Percentiles rank a stretch among this genome's conserved stretches.
These are phyloP conservation scores for Lepus townsendii DNA, from an alignment of 2,797 vertebrate species.

Conservation along the genomic window DNA sequence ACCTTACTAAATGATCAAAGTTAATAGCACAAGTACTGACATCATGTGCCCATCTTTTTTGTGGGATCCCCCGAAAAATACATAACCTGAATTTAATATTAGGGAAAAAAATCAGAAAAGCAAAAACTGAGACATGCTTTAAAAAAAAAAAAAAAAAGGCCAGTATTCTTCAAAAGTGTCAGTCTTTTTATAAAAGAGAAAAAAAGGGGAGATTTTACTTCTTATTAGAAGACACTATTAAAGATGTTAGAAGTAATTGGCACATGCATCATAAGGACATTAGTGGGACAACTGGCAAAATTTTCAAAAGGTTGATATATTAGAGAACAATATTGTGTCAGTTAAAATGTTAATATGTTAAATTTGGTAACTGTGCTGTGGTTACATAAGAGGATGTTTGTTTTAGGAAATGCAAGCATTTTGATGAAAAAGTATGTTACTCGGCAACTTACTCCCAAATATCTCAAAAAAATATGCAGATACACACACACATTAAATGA, in stretches of 20 bases:
- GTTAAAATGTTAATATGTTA: neutral
- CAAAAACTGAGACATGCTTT: neutral
- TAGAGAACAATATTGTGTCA: neutral
- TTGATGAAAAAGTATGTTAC: constrained; percentile 20
- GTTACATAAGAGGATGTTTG: constrained; percentile 8
- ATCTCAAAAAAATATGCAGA: constrained; percentile 35
- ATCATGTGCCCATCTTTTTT: neutral
- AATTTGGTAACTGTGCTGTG: neutral
- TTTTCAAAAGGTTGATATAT: neutral
- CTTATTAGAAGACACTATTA: neutral
- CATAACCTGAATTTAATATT: constrained; percentile 20
- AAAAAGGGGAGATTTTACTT: neutral
- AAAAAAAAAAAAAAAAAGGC: neutral
- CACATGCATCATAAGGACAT: neutral
- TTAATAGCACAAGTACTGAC: neutral
- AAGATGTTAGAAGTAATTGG: neutral
- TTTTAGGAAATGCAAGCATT: constrained; percentile 44
- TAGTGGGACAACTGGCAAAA: neutral
- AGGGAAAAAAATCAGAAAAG: constrained; percentile 42
- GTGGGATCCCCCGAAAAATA: constrained; percentile 24
- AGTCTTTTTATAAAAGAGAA: neutral
- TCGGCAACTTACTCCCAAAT: constrained; percentile 39
- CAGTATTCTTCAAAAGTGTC: constrained; percentile 31
- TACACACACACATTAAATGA: neutral
- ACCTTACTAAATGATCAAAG: neutral